Evolutionary conservation across 2,113 vertebrate genomes (phyloP).

Genomic region (Patagioenas fasciata): DNA sequence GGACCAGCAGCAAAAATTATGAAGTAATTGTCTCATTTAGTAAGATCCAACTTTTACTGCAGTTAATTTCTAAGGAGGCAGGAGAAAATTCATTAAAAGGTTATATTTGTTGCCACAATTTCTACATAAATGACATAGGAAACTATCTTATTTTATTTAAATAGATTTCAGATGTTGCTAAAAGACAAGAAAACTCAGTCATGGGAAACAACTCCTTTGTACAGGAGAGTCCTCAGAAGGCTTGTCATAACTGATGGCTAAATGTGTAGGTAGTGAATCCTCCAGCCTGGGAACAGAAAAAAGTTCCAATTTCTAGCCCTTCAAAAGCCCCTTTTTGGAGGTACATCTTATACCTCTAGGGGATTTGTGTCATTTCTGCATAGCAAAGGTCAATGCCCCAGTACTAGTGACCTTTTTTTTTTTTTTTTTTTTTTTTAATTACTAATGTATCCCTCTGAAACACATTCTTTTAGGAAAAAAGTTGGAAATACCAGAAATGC

Average conservation of each 20-base stretch:
- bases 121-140: not conserved
- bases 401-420: not conserved
- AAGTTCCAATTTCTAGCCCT: not conserved
- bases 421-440: not conserved
- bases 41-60: not conserved
- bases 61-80: slow-evolving; percentile 54
- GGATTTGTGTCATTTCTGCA: not conserved
- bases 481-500: not conserved
- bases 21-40: slow-evolving; percentile 1
- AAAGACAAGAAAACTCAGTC: slow-evolving; percentile 26
- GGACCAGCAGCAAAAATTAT: not conserved
- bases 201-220: not conserved
- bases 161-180: slow-evolving; percentile 63
- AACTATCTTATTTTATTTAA: slow-evolving; percentile 50
- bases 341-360: not conserved
- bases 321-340: not conserved
- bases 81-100: slow-evolving; percentile 49
- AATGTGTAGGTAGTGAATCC: not conserved
- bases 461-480: not conserved
- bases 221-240: not conserved
- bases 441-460: not conserved
- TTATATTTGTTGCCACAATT: slow-evolving; percentile 53
- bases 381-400: not conserved
- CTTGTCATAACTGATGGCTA: not conserved
- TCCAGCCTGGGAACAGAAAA: not conserved